A percentile compares a stretch with the other conserved stretches of the same genome.
phyloP scores from a whole-genome alignment of 2,113 vertebrate species.

The Catagonus wagneri region DNA sequence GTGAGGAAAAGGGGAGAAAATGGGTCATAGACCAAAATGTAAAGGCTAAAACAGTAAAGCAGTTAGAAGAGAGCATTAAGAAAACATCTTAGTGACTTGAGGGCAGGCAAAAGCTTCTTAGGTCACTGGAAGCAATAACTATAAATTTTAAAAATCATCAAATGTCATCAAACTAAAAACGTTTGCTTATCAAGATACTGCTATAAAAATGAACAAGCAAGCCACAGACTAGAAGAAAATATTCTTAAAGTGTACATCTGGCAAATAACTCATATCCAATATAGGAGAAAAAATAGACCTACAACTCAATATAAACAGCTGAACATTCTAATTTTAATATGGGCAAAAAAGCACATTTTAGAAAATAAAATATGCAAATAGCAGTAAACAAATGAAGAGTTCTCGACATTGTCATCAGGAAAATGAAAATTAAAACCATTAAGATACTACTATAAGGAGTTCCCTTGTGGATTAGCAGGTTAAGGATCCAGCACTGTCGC shows the following conservation, averaged over 20 bases:
- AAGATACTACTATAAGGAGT: background rate
- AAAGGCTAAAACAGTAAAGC: background rate
- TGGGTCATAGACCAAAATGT: background rate
- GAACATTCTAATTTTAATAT: background rate
- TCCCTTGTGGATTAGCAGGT: too few species aligned
- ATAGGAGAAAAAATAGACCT: background rate
- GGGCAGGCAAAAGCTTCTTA: background rate
- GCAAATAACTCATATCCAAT: background rate
- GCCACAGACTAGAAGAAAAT: background rate
- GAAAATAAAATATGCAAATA: background rate
- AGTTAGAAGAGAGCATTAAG: background rate
- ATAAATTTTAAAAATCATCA: background rate
- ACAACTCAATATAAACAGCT: background rate
- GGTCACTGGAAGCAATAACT: background rate
- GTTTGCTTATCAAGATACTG: background rate
- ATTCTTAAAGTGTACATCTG: background rate
- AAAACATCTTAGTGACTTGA: background rate
- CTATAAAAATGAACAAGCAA: background rate
- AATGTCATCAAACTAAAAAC: slow-evolving; percentile 1
- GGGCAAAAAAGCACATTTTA: background rate
- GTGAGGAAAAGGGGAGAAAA: background rate
- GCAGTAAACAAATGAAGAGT: background rate
- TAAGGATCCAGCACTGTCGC: too few species aligned
- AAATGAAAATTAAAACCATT: background rate
- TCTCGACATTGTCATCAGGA: background rate